A percentile compares a stretch with the other conserved stretches of the same genome.
Evolutionary conservation across 2,888 invertebrate species (phyloP).

Genomic region (Drosophila demipolita): DNA sequence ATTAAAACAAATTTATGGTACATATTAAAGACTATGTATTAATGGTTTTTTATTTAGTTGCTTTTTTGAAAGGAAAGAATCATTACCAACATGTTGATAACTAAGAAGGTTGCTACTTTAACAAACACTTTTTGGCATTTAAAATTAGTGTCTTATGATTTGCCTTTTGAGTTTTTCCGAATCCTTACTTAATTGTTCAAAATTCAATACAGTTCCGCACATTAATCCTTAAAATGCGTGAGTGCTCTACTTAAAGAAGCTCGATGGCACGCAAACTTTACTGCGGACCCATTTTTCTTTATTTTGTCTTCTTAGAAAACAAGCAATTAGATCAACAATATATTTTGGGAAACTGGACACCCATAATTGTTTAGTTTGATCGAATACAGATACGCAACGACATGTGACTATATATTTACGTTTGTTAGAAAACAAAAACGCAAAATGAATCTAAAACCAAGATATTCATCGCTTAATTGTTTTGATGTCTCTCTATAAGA

Average conservation of each 20-base stretch:
- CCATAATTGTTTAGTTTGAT: background rate
- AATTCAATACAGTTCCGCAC: background rate
- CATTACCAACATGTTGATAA: background rate
- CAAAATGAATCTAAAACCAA: background rate
- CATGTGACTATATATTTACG: background rate
- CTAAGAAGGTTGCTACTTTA: background rate
- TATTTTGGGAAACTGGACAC: background rate
- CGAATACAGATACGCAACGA: background rate
- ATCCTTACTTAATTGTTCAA: background rate
- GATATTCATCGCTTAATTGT: background rate
- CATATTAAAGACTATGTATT: background rate
- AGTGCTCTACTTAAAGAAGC: background rate
- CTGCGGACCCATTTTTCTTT: background rate
- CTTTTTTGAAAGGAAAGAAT: background rate
- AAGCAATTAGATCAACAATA: background rate
- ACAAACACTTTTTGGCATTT: background rate
- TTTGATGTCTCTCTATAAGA: background rate
- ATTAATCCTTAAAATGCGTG: background rate
- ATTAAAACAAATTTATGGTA: background rate
- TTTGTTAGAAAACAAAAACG: background rate
- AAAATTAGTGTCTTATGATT: background rate
- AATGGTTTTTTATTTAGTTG: background rate
- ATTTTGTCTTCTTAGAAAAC: background rate
- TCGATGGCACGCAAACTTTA: background rate
- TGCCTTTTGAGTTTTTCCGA: background rate